Evolutionary conservation across 2,113 vertebrate genomes (phyloP), one percentile per base, ranked within the genome.

Genomic region (Nothoprocta pentlandii): DNA sequence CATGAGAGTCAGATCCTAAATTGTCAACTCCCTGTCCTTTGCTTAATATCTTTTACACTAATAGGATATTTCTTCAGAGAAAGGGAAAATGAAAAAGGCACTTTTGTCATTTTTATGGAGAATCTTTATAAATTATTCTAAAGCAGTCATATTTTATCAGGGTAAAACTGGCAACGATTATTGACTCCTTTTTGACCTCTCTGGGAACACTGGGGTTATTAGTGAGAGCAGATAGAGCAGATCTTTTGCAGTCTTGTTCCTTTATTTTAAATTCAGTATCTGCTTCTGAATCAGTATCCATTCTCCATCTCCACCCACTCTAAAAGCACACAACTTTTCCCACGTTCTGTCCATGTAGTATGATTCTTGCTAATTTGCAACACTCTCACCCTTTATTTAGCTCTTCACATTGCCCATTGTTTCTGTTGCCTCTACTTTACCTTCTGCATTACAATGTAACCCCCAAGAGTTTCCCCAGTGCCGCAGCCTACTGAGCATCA

Each of bases 401-500:
- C 67, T 11, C 3, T 66, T 51, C 5, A 14, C 32, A 9, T 10
- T 56, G 81, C 34, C 34, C 36, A 39, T 46, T 21, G 39, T 85
- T 78, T 53, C 56, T 87, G 21, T 61, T 73, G 12, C 49, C 34
- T 67, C 39, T 66, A 46, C 71, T 17, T 47, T n/a, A 32, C 34
- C 30, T 46, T 69, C 30, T 53, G 63, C 20, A 1, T 42, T 63
- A 16, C 7, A 20, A 2, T 34, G 62, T 10, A 67, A 34, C 70
- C 16, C 22, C 17, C 0, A 0, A 3, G 19, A 7, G 7, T 63
- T 46, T 67, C 46, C 79, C 77, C 41, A 34, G 54, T 2, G 0
- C 36, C 76, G 9, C 53, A 11, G 87, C 39, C 32, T 66, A 19
- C 70, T 21, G 69, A 1, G 51, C 59, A 39, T n/a, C 44, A 54